Conservation (phyloP, 1,140 invertebrate genomes). For the Lucilia sericata region DNA sequence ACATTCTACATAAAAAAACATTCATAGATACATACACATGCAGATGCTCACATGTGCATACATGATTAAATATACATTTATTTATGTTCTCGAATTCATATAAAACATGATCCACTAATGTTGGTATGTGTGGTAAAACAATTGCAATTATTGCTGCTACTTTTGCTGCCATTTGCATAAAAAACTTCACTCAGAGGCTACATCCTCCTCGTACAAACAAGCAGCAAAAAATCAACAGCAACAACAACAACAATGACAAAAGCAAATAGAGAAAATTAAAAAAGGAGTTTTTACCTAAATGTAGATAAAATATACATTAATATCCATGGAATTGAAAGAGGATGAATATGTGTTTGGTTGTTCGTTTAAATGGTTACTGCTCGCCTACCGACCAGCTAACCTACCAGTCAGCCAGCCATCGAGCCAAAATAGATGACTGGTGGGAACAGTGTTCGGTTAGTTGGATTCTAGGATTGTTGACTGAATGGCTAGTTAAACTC, state of each 20-base stretch:
- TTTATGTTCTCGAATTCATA: conserved; percentile 7
- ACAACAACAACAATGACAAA: background rate
- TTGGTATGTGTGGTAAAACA: conserved; percentile 30
- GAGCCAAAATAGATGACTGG: background rate
- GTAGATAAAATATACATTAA: conserved; percentile 18
- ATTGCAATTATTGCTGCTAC: conserved; percentile 32
- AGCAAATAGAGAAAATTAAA: background rate
- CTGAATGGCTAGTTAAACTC: conserved; percentile 2
- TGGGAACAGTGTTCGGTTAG: background rate
- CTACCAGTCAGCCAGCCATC: background rate
- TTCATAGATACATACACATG: background rate
- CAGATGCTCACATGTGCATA: background rate
- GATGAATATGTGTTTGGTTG: conserved; percentile 9
- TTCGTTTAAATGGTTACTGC: background rate
- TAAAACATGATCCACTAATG: conserved; percentile 39
- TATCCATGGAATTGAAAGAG: conserved; percentile 23
- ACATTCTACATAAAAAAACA: background rate
- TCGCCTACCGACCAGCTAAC: background rate
- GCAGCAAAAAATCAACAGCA: background rate
- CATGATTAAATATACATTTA: background rate
- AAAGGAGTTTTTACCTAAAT: background rate
- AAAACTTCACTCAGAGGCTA: background rate
- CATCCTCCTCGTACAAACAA: background rate
- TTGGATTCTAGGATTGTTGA: background rate
- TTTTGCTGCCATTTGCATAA: conserved; percentile 23